These are phyloP conservation scores for Smithornis capensis DNA, from an alignment of 2,113 vertebrate genomes.

Conservation along the genomic window DNA sequence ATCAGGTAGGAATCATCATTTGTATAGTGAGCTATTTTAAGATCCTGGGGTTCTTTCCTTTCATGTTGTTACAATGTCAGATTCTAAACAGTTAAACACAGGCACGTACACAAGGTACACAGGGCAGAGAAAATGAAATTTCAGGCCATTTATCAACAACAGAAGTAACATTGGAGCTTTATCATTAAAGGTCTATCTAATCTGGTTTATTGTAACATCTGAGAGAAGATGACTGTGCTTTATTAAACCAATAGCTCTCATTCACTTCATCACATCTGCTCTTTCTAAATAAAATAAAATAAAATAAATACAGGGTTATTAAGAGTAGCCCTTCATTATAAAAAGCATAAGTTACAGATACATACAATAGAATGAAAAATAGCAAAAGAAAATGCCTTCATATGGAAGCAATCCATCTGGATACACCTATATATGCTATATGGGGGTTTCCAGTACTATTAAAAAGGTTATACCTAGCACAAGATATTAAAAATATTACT, in stretches of 20 bases:
- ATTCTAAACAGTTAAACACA: constrained; percentile 28
- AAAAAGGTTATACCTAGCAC: constrained; percentile 63
- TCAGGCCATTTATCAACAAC: constrained; percentile 48
- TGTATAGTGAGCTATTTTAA: background rate
- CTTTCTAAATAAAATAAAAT: constrained; percentile 31
- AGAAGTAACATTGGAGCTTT: constrained; percentile 38
- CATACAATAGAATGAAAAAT: constrained; percentile 30
- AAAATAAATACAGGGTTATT: constrained; percentile 61
- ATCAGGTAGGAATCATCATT: background rate
- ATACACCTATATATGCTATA: constrained; percentile 49
- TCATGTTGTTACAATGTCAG: background rate
- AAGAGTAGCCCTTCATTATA: constrained; percentile 62
- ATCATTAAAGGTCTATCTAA: constrained; percentile 55
- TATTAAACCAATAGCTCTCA: constrained; percentile 69
- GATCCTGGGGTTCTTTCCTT: background rate
- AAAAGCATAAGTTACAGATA: constrained; percentile 54
- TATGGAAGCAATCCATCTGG: constrained; percentile 72
- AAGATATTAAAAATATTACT: constrained; percentile 69
- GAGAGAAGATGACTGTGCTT: constrained; percentile 58
- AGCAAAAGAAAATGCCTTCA: constrained; percentile 57
- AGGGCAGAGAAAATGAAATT: constrained; percentile 43
- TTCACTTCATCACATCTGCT: constrained; percentile 72
- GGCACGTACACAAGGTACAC: background rate
- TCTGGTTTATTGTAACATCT: constrained; percentile 65
- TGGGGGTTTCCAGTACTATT: constrained; percentile 63